phyloP scores from a whole-genome alignment of 2,113 vertebrate genomes.

The Mixornis gularis region DNA sequence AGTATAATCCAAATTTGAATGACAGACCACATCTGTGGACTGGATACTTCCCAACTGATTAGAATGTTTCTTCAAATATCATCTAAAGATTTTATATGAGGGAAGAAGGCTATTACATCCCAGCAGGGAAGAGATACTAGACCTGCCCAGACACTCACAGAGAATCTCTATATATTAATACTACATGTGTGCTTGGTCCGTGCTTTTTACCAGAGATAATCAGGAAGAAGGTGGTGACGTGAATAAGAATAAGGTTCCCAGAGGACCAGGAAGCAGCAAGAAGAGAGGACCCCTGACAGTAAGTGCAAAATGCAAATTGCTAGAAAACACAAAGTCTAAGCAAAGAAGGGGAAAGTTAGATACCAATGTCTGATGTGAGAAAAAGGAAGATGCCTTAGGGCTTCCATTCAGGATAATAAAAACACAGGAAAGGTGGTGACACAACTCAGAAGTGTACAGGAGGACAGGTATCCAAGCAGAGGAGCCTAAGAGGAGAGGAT shows the following conservation, averaged over 20 bases:
- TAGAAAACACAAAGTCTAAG: background rate
- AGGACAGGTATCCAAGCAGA: background rate
- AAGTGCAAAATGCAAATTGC: background rate
- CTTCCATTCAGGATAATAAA: background rate
- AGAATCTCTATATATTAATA: background rate
- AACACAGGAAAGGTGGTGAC: background rate
- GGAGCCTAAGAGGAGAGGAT: background rate
- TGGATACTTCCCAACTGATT: background rate
- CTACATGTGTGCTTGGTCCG: background rate
- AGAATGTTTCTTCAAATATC: background rate
- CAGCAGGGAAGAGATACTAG: background rate
- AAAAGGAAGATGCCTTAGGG: background rate
- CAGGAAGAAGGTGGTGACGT: background rate
- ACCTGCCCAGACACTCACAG: background rate
- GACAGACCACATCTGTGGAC: background rate
- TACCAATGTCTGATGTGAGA: background rate
- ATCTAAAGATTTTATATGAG: background rate
- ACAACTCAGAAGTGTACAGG: background rate
- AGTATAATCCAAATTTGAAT: background rate
- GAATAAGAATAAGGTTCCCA: background rate
- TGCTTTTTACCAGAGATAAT: background rate
- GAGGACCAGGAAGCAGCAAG: background rate
- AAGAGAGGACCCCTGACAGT: background rate
- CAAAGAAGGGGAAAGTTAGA: background rate
- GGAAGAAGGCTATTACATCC: background rate